Evolutionary conservation across 1,140 invertebrate species (phyloP).

Genomic region (Mercenaria mercenaria): DNA sequence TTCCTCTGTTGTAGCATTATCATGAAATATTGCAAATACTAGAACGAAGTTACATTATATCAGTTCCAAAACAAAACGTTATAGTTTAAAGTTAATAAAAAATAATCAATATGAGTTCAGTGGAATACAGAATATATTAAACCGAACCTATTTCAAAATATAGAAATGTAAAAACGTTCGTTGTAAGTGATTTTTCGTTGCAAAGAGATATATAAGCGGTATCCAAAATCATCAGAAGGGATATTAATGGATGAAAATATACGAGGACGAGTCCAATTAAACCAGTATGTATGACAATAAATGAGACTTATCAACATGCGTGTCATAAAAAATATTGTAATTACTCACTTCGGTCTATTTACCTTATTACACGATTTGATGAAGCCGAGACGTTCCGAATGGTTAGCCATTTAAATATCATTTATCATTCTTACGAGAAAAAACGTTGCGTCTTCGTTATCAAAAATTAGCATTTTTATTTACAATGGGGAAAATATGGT

Average conservation of each 20-base stretch:
- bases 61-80: no score
- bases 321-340: not conserved
- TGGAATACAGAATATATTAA: no score
- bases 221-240: not conserved
- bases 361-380: not conserved
- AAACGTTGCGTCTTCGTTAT: not conserved
- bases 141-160: no score
- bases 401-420: not conserved
- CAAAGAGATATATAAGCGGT: not conserved
- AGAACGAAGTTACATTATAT: no score
- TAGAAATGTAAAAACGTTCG: no score
- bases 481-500: not conserved
- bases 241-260: not conserved
- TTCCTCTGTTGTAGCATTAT: no score
- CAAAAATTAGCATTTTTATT: constrained; percentile 23
- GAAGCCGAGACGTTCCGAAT: not conserved
- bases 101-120: no score
- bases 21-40: no score
- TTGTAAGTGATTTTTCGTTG: not conserved
- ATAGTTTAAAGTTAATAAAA: no score
- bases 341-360: not conserved
- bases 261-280: not conserved
- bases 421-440: not conserved
- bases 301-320: not conserved
- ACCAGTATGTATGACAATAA: not conserved